Base-by-base conservation (phyloP, 2,888 invertebrate genomes). In the Tetrapedia diversipes region DNA sequence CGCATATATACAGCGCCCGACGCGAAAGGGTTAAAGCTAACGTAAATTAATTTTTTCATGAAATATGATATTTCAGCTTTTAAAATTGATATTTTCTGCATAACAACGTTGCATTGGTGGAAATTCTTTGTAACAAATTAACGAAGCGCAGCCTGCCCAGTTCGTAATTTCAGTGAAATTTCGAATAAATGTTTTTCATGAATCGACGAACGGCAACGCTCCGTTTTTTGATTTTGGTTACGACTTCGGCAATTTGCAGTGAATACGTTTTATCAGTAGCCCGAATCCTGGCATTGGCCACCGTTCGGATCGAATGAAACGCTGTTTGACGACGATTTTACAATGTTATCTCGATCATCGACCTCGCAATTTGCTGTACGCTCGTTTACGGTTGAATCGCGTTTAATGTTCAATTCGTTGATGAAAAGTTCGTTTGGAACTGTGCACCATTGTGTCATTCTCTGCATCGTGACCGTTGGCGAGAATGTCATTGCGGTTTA, bases 231-330 rank as follows among this genome's bases (percentile, higher is more conserved):
- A 61, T 47, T 39, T 39, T 45, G 47, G 60, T 67, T 60, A 67
- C 60, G 49, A 67, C 19, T 22, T 49, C 29, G 39, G 11, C 29
- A 47, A 49, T 59, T 59, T 66, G 47, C 67, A 49, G 29, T 61
- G 61, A 67, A 67, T 60, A 49, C 49, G 49, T 61, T 60, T 67
- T 67, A 67, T 60, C 61, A 60, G 29, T 22, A 4, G 11, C 16
- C 1, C 32, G 43, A 4, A 45, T 14, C 22, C 7, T 37, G 39
- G 39, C 19, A 51, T 39, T 24, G 60, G 6, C 29, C 39, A 2
- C 49, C 22, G 34, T 39, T 60, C 34, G 14, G 61, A 51, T 41
- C 39, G 63, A 19, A 19, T 39, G 51, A 51, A 68, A 51, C 63
- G 19, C 22, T 29, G 51, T 68, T 68, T 63, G 41, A 51, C 59